Percentiles rank a stretch among this genome's conserved stretches.
Evolutionary conservation across 2,797 vertebrate genomes (phyloP).

Genomic region (Betta splendens): DNA sequence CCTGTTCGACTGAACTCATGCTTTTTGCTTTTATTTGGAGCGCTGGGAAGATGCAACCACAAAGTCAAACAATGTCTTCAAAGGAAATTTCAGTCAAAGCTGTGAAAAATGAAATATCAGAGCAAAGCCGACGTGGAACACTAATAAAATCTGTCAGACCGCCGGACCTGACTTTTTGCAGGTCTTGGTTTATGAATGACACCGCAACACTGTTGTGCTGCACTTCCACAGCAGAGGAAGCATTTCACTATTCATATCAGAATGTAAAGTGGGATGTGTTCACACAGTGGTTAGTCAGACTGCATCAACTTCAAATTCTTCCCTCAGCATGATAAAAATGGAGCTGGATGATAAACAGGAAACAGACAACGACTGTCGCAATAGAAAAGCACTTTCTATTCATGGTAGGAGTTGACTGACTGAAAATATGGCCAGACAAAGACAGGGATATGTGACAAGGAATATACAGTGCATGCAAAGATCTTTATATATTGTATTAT

Average conservation of each 20-base stretch:
- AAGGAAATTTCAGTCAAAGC: constrained; percentile 10
- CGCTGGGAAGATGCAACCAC: background rate
- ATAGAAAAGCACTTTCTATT: constrained; percentile 36
- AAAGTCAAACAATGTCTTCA: constrained; percentile 13
- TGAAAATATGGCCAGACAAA: constrained; percentile 6
- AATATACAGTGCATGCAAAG: background rate
- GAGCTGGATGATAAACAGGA: constrained; percentile 23
- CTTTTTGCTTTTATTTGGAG: background rate
- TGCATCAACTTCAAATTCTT: constrained; percentile 7
- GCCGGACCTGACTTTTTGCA: constrained; percentile 1
- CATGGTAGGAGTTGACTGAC: background rate
- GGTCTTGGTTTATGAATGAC: constrained; percentile 8
- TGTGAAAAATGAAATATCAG: constrained; percentile 4
- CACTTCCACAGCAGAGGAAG: background rate
- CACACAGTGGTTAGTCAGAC: constrained; percentile 14
- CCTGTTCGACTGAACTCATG: background rate
- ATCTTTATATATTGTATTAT: background rate
- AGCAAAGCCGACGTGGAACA: constrained; percentile 7
- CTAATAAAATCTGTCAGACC: constrained; percentile 14
- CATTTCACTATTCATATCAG: background rate
- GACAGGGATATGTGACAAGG: background rate
- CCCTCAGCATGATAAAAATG: constrained; percentile 22
- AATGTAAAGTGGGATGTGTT: constrained; percentile 19
- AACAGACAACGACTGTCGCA: constrained; percentile 17
- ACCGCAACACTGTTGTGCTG: constrained; percentile 7